A percentile compares a stretch with the other conserved stretches of the same genome.
Conservation (phyloP, 2,113 vertebrate genomes). For the Nothoprocta perdicaria region DNA sequence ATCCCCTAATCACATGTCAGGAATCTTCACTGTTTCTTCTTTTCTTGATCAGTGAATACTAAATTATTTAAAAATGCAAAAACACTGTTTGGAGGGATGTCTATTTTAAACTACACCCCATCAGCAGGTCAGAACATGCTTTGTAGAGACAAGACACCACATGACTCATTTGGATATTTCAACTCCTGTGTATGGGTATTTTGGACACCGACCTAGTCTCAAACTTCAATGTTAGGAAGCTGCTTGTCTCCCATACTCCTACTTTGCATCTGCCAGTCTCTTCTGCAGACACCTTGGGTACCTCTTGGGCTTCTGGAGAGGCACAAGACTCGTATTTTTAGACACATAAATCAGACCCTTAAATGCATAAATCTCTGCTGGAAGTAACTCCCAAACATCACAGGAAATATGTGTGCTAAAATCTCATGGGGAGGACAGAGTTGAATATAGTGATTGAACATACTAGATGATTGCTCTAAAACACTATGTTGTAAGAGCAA, state of each 20-base stretch:
- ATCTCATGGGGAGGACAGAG: background rate
- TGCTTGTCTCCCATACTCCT: background rate
- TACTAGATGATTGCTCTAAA: background rate
- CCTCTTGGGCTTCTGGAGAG: background rate
- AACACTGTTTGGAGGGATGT: background rate
- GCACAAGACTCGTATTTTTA: background rate
- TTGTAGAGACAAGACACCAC: background rate
- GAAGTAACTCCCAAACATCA: background rate
- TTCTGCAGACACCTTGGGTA: accelerated
- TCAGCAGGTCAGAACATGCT: accelerated
- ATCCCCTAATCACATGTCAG: background rate
- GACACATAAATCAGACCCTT: background rate
- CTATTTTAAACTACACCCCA: background rate
- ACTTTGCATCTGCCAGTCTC: background rate
- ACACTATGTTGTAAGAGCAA: background rate
- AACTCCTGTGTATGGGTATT: background rate
- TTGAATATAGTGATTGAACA: background rate
- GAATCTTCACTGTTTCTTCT: background rate
- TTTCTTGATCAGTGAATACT: background rate
- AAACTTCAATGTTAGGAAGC: background rate
- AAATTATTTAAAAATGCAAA: background rate
- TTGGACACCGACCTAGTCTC: background rate
- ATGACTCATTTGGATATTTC: background rate
- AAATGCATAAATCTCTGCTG: background rate
- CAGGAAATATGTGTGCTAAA: background rate